Evolutionary conservation across 2,797 vertebrate species (phyloP), one percentile per base, ranked within the genome.

Genomic region (Chelonia mydas): DNA sequence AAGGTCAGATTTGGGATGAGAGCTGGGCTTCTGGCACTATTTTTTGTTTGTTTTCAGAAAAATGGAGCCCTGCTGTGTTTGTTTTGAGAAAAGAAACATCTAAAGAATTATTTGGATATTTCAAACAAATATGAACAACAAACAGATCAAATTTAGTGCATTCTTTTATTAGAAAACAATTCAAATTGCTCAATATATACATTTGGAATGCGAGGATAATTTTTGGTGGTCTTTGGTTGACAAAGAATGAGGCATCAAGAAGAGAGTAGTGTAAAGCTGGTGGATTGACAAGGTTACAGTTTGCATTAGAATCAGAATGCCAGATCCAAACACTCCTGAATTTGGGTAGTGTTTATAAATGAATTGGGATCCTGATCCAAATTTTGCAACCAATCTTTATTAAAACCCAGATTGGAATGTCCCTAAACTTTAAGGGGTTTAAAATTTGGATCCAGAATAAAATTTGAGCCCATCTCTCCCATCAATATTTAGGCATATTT

Each of bases 331-430:
- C 74, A 94, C 78, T 37, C 45, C 49, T 27, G 87, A 84, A 54
- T 94, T 81, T 74, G 47, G 84, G 49, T 85, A 16, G 16, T 84
- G 90, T 87, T 86, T 92, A 87, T 93, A 96, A 97, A 95, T 68
- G 37, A 95, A 59, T 86, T 92, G 95, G 89, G 87, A 94, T 90
- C 65, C 6, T n/a, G 41, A 84, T 94, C 87, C 90, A 96, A 85
- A 84, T 1, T 3, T 84, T 95, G 76, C 89, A 94, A 54, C 23
- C 68, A 92, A 11, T 23, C 72, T 61, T 51, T 92, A 91, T 84
- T 96, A 88, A 93, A 92, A 83, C 27, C 28, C 92, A 93, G 87
- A 84, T 2, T 3, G 1, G 79, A 72, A 37, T 7, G n/a, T 78
- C n/a, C 89, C 85, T 85, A 1, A 87, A 74, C 83, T 94, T 89